phyloP scores from a whole-genome alignment of 2,113 vertebrate species.

The Anguilla japonica region DNA sequence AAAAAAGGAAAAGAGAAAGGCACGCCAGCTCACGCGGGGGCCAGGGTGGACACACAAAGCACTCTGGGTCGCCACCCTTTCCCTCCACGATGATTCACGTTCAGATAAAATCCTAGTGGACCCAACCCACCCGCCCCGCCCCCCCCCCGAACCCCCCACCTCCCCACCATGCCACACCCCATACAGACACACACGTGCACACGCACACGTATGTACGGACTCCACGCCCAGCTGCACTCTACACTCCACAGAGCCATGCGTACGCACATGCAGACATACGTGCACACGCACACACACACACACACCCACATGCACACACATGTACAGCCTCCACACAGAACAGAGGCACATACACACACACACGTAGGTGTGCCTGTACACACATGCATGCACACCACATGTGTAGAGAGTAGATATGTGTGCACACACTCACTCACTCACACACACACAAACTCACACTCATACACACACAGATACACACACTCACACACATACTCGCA shows the following conservation, averaged over 20 bases:
- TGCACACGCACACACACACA: slow-evolving; percentile 16
- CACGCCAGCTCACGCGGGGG: too few relatives aligned
- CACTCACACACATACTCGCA: background rate
- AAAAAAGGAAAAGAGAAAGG: too few relatives aligned
- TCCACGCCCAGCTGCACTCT: too few relatives aligned
- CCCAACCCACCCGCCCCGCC: background rate
- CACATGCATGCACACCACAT: background rate
- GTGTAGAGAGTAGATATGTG: background rate
- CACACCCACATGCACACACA: background rate
- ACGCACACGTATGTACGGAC: too few relatives aligned
- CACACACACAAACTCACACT: slow-evolving; percentile 9
- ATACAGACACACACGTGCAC: too few relatives aligned
- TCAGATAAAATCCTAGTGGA: background rate
- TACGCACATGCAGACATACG: slow-evolving; percentile 1
- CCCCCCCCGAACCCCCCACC: too few relatives aligned
- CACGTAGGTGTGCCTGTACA: too few relatives aligned
- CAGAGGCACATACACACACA: too few relatives aligned
- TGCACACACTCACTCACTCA: background rate
- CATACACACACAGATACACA: background rate
- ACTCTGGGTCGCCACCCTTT: background rate
- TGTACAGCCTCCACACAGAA: background rate
- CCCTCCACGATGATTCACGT: background rate
- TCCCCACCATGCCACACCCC: too few relatives aligned
- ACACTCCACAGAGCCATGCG: too few relatives aligned
- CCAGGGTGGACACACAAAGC: background rate